Percentiles rank a stretch among this genome's conserved stretches.
Conservation (phyloP, 2,797 vertebrate species). For the Cryptoblepharus egeriae region DNA sequence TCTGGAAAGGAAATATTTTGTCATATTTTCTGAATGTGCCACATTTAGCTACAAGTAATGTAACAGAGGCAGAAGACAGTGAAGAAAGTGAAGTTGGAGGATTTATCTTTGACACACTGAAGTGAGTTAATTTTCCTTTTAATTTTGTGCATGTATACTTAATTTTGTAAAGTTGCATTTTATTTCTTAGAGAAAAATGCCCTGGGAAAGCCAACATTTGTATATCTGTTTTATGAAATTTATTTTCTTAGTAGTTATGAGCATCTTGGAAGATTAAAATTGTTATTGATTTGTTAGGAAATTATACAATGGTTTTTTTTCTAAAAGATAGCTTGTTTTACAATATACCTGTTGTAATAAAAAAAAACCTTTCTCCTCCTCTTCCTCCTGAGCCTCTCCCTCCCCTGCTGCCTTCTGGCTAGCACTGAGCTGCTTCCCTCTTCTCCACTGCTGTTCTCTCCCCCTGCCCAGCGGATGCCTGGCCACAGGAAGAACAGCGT, state of each 20-base stretch:
- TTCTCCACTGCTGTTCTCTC: too few relatives aligned
- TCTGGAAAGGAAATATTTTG: slow-evolving; percentile 12
- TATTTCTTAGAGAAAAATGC: not conserved
- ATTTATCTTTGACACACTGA: slow-evolving; percentile 91
- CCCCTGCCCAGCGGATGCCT: too few relatives aligned
- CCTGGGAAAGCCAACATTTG: not conserved
- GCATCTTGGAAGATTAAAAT: not conserved
- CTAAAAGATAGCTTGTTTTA: not conserved
- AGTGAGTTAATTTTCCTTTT: slow-evolving; percentile 79
- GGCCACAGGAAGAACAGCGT: too few relatives aligned
- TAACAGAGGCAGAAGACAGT: slow-evolving; percentile 75
- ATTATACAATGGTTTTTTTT: not conserved
- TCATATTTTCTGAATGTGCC: slow-evolving; percentile 34
- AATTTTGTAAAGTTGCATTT: slow-evolving; percentile 7
- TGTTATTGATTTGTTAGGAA: not conserved
- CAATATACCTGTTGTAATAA: too few relatives aligned
- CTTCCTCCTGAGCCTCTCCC: too few relatives aligned
- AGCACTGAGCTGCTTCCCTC: too few relatives aligned
- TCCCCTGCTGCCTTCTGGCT: too few relatives aligned
- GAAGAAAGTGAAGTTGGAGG: slow-evolving; percentile 89
- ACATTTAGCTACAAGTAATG: slow-evolving; percentile 81
- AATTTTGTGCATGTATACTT: slow-evolving; percentile 4
- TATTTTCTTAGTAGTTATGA: not conserved
- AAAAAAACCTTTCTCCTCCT: too few relatives aligned
- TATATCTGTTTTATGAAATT: not conserved